Base-by-base conservation (phyloP, 37 sponge, comb jelly and placozoan genomes). In the Theonella swinhoei region DNA sequence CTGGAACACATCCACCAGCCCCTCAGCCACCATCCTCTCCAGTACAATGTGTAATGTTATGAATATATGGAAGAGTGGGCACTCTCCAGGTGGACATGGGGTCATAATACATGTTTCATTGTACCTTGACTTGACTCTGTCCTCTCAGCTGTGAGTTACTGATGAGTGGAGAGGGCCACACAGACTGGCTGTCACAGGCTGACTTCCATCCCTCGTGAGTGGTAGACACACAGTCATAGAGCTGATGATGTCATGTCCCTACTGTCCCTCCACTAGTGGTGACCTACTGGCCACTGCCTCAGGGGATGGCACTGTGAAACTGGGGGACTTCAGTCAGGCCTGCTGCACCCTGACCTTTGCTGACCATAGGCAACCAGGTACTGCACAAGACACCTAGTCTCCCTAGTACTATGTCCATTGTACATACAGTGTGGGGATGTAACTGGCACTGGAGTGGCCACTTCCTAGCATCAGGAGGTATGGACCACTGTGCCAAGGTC, bases 31-130 rank as follows among this genome's bases (percentile, higher is more conserved):
- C 65, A 60, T 88, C 5, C 95, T 96, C 72, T 94, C 98, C 1
- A 75, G 64, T 61, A 95, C 88, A 79, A 54, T 59, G 8, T 77
- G 94, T 22, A 62, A 88, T 3, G 98, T 89, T 30, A 94, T 94
- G 19, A 90, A 93, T 40, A 84, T 83, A 0, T 98, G 98, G 98
- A 98, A 67, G 66, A 75, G 79, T 98, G 98, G 98, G 75, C 87
- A 17, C 32, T 96, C 0, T 85, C 90, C 26, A 80, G 85, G 92
- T 94, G 59, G 39, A n/a, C n/a, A n/a, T n/a, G n/a, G n/a, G n/a
- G n/a, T n/a, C n/a, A n/a, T n/a, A n/a, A n/a, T n/a, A n/a, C n/a
- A n/a, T n/a, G n/a, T n/a, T n/a, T n/a, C n/a, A n/a, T n/a, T n/a
- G n/a, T n/a, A n/a, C n/a, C n/a, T n/a, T n/a, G n/a, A n/a, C n/a